phyloP scores from a whole-genome alignment of 2,113 vertebrate species.

The Corythoichthys haematopterus region DNA sequence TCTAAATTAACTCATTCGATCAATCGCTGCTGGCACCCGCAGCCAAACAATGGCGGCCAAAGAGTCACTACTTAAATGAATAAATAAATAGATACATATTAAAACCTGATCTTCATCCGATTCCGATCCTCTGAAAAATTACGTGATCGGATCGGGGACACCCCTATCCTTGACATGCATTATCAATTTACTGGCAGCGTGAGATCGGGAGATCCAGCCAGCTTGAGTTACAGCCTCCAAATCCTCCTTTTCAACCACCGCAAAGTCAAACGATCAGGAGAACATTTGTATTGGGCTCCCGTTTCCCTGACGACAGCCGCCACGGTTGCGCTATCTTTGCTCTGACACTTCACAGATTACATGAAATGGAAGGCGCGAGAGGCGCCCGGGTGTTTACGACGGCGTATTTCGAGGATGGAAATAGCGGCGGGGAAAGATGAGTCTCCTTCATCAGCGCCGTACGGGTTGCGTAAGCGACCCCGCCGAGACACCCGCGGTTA shows the following conservation, averaged over 20 bases:
- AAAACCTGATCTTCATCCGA: no score
- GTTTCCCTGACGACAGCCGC: conserved; percentile 42
- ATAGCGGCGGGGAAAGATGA: conserved; percentile 39
- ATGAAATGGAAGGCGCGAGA: background rate
- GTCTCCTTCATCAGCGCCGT: conserved; percentile 28
- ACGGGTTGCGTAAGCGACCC: conserved; percentile 40
- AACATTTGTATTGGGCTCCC: conserved; percentile 23
- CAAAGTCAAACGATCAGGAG: conserved; percentile 26
- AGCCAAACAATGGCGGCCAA: no score
- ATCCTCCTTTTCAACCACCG: conserved; percentile 35
- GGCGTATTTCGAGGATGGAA: conserved; percentile 38
- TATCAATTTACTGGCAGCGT: conserved; percentile 1
- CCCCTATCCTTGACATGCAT: background rate
- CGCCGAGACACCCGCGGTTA: conserved; percentile 31
- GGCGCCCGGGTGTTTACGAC: conserved; percentile 2
- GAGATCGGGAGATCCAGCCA: conserved; percentile 6
- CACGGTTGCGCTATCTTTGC: conserved; percentile 21
- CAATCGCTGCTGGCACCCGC: no score
- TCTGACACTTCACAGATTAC: conserved; percentile 31
- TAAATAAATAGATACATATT: no score
- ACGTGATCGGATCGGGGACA: no score
- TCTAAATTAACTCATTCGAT: no score
- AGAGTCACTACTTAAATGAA: no score
- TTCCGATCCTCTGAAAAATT: no score
- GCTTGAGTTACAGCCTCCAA: conserved; percentile 15